A percentile compares a stretch with the other conserved stretches of the same genome.
phyloP scores from a whole-genome alignment of 2,888 invertebrate species.

The Heteropelma amictum region DNA sequence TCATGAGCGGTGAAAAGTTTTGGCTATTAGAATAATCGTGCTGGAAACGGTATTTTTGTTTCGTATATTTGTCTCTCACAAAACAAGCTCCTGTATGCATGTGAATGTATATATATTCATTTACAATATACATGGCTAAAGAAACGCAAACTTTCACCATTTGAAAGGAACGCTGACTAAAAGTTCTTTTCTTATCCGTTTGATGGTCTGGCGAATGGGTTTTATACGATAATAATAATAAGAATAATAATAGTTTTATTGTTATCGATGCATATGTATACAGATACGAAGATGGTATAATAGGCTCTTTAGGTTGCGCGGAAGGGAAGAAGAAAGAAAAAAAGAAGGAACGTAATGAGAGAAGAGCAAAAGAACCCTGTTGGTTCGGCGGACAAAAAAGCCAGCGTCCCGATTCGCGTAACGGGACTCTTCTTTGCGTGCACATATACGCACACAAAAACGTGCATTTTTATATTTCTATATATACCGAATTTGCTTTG shows the following conservation, averaged over 20 bases:
- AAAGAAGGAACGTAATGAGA: constrained; percentile 22
- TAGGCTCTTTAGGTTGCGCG: constrained; percentile 9
- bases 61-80: not conserved
- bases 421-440: constrained; percentile 43
- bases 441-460: not conserved
- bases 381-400: constrained; percentile 22
- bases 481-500: constrained; percentile 32
- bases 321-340: constrained; percentile 5
- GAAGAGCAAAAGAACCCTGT: constrained; percentile 22
- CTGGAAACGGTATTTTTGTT: not conserved
- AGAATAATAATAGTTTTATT: constrained; percentile 6
- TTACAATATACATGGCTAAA: not conserved
- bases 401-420: constrained; percentile 46
- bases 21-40: not conserved
- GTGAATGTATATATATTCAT: not conserved
- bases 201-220: constrained; percentile 22
- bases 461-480: not conserved
- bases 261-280: not conserved
- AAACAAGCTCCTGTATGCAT: not conserved
- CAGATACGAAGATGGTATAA: not conserved
- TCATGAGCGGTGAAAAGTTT: not conserved
- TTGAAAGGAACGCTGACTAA: not conserved
- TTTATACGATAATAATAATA: not conserved
- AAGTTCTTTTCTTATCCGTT: constrained; percentile 20
- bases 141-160: constrained; percentile 38